Conservation (phyloP, 2,113 vertebrate species). For the Furnarius figulus region DNA sequence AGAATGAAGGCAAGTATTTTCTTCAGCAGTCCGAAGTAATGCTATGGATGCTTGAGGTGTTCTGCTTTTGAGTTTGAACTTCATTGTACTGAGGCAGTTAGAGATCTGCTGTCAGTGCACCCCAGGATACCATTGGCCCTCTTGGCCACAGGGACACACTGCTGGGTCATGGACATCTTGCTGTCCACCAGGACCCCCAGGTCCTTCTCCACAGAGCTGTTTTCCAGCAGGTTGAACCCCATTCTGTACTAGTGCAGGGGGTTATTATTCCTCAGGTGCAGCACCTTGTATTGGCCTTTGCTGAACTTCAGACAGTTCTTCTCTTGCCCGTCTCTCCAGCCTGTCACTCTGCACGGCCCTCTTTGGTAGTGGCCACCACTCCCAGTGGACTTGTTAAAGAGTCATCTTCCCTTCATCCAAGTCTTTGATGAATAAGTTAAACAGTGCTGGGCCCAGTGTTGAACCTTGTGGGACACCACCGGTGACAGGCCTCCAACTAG, state of each 20-base stretch:
- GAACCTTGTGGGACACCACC: background rate
- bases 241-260: background rate
- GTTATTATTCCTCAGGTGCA: background rate
- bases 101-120: background rate
- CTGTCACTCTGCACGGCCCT: fast-evolving
- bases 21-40: background rate
- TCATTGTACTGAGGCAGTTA: background rate
- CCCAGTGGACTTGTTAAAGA: background rate
- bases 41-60: background rate
- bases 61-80: background rate
- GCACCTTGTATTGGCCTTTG: background rate
- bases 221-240: background rate
- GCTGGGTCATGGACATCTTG: background rate
- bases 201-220: background rate
- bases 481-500: background rate
- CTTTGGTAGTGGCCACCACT: fast-evolving
- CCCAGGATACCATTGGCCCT: fast-evolving
- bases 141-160: background rate
- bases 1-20: background rate
- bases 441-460: background rate
- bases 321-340: background rate
- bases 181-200: background rate
- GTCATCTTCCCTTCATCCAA: background rate
- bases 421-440: background rate
- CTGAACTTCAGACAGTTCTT: background rate